Evolutionary conservation across 2,113 vertebrate species (phyloP).

Genomic region (Campylomormyrus numenius): DNA sequence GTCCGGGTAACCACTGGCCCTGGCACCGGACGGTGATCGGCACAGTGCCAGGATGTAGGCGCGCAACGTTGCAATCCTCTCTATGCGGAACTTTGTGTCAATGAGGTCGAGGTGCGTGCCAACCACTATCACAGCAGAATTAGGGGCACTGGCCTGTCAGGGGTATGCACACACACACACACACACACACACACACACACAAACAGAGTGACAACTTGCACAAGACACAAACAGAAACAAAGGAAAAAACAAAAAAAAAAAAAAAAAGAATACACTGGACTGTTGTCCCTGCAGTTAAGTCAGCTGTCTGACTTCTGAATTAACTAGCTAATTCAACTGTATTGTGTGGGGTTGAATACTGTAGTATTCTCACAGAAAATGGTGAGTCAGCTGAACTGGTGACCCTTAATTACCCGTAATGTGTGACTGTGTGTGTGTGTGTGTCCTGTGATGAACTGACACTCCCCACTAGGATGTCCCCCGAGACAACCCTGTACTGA

Average conservation of each 20-base stretch:
- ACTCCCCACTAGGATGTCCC: not conserved
- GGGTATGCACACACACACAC: not conserved
- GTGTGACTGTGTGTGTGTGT: not conserved
- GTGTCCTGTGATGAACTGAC: not conserved
- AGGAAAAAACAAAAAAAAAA: too few species aligned
- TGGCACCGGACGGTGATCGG: constrained; percentile 80
- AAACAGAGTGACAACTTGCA: not conserved
- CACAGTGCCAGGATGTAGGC: constrained; percentile 88
- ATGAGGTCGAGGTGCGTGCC: constrained; percentile 95
- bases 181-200: not conserved
- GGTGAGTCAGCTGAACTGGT: not conserved
- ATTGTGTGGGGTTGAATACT: not conserved
- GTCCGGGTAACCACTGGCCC: constrained; percentile 86
- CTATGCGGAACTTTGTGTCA: constrained; percentile 82
- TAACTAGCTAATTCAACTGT: not conserved
- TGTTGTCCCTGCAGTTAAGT: not conserved
- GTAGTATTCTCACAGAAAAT: not conserved
- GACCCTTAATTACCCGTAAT: not conserved
- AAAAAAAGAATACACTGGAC: not conserved
- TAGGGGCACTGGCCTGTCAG: constrained; percentile 82
- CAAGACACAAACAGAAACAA: not conserved
- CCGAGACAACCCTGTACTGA: not conserved
- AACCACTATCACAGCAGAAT: constrained; percentile 83
- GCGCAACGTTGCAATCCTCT: constrained; percentile 83
- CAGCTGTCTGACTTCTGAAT: not conserved